Percentiles rank a stretch among this genome's conserved stretches.
Conservation (phyloP, 1,140 invertebrate genomes). For the Notospermus geniculatus region DNA sequence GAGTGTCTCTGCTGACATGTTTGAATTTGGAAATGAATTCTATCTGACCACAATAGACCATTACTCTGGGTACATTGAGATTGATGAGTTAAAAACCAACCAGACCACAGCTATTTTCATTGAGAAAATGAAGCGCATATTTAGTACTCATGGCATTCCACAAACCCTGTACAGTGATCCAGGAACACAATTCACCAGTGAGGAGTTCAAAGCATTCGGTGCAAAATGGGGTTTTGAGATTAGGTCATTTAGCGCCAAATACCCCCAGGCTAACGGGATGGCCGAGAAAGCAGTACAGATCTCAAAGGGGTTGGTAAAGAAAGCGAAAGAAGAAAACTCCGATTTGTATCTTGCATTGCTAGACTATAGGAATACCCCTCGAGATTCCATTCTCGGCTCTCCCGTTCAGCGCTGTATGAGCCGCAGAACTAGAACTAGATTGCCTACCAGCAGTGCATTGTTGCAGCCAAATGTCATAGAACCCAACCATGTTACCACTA, state of each 20-base stretch:
- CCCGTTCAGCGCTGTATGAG: neutral
- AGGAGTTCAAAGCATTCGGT: neutral
- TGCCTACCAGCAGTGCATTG: neutral
- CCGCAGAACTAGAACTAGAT: neutral
- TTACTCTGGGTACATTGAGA: slow-evolving; percentile 15
- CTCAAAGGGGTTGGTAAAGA: neutral
- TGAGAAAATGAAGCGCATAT: neutral
- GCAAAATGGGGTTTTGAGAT: neutral
- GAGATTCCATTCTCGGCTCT: neutral
- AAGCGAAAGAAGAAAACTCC: neutral
- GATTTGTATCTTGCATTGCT: neutral
- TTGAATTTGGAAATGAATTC: slow-evolving; percentile 14
- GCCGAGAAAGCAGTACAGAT: neutral
- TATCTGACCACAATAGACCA: slow-evolving; percentile 22
- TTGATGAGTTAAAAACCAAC: neutral
- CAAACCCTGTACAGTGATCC: neutral
- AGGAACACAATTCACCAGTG: neutral
- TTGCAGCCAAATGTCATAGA: neutral
- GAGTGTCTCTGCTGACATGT: slow-evolving; percentile 21
- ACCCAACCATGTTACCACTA: neutral
- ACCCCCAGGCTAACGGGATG: too few species aligned
- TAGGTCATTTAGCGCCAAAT: neutral
- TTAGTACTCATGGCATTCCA: neutral
- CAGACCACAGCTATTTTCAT: neutral
- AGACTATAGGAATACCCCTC: neutral